phyloP scores from a whole-genome alignment of 1,140 invertebrate species.

The Drosophila repletoides region DNA sequence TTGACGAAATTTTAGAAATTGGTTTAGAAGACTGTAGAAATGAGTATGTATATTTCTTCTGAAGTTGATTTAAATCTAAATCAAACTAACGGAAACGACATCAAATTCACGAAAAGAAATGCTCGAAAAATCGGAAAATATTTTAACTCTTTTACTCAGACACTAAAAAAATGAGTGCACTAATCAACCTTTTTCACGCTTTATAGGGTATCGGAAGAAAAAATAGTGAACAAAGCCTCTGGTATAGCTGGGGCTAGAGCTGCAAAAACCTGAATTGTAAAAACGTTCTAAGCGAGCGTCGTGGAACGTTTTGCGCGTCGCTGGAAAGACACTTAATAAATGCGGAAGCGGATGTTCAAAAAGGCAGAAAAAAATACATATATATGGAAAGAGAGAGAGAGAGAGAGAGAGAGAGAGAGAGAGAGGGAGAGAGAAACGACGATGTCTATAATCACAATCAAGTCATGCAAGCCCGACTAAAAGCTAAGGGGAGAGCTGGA shows the following conservation, averaged over 20 bases:
- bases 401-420: constrained; percentile 11
- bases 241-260: not conserved
- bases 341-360: constrained; percentile 82
- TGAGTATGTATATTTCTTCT: too few relatives aligned
- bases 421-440: constrained; percentile 9
- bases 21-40: too few relatives aligned
- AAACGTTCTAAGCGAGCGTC: constrained; percentile 70
- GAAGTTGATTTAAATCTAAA: too few relatives aligned
- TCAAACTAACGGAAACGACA: too few relatives aligned
- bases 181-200: too few relatives aligned
- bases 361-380: constrained; percentile 6
- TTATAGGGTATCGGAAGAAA: constrained; percentile 13
- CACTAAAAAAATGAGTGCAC: too few relatives aligned
- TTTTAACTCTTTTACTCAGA: too few relatives aligned
- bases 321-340: constrained; percentile 81
- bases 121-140: too few relatives aligned
- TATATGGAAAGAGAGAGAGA: constrained; percentile 9
- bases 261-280: constrained; percentile 76
- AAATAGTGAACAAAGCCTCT: not conserved
- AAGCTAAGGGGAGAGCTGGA: not conserved
- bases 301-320: constrained; percentile 65
- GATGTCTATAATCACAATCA: constrained; percentile 67
- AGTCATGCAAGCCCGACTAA: constrained; percentile 62
- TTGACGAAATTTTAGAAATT: too few relatives aligned
- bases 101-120: too few relatives aligned